Base-by-base conservation (phyloP, 2,888 invertebrate genomes). In the Myopa testacea region DNA sequence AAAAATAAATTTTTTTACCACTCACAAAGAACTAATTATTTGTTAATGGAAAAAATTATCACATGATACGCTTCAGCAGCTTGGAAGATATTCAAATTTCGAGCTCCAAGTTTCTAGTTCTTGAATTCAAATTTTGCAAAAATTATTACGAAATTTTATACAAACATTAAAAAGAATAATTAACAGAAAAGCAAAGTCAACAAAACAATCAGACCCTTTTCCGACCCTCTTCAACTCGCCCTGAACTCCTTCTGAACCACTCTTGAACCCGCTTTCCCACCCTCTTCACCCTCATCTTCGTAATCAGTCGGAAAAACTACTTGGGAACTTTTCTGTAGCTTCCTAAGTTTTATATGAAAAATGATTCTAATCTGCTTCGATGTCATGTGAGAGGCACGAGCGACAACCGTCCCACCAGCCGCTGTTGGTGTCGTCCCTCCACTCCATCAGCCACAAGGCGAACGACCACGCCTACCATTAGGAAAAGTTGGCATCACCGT, bases 311-410 rank as follows among this genome's bases (percentile, higher is more conserved):
- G 34, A 58, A 67, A 26, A 74, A 74, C 74, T 63, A 74, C 74
- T 74, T 65, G 52, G 63, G 50, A 74, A 74, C 45, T 69, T 75
- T 58, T 67, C 38, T n/a, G 26, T 38, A 19, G 68, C 19, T 26
- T 52, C 38, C 16, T 8, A 40, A 37, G 65, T 55, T 75, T 75
- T 26, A 34, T 38, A 40, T 75, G 75, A 75, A 58, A 69, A 75
- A 75, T 75, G 75, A 75, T 69, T 67, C 55, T 12, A 40, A 75
- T 75, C 75, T 75, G 55, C 75, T n/a, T 16, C 37, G 73, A 52
- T 63, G 63, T 73, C 73, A 52, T 73, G 63, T 63, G 63, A 65
- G 34, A 6, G 10, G 52, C 16, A 40, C 38, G 67, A 75, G 26
- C 12, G 67, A 75, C 52, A 67, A 55, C 50, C 55, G 55, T 55